These are phyloP conservation scores for Rhinopomastus cyanomelas DNA, from an alignment of 2,113 vertebrate genomes.

Conservation along the genomic window DNA sequence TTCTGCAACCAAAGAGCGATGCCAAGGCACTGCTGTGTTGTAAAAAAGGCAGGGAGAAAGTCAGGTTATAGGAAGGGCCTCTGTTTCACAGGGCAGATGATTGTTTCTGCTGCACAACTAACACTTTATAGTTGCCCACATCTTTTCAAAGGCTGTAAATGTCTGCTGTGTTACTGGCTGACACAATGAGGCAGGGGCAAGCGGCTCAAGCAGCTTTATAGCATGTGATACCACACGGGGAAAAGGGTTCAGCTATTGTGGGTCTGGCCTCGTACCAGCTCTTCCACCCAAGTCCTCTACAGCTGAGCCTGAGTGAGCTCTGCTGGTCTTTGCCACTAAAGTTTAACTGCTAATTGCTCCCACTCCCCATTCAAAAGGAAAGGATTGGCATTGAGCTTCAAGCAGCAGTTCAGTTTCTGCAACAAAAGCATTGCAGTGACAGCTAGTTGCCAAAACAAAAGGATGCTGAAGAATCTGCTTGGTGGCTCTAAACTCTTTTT, in stretches of 20 bases:
- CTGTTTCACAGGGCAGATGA: not conserved
- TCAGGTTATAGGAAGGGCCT: not conserved
- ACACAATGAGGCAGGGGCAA: not conserved
- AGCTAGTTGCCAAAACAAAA: not conserved
- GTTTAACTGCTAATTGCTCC: not conserved
- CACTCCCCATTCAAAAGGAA: not conserved
- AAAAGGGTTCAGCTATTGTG: not conserved
- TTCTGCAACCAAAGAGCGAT: not conserved
- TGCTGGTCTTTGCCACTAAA: not conserved
- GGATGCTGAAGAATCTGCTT: not conserved
- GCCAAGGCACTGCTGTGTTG: not conserved
- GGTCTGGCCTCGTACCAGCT: not conserved
- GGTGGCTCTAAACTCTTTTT: not conserved
- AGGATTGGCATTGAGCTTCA: not conserved
- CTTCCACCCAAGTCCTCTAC: not conserved
- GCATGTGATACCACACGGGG: not conserved
- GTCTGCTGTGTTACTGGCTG: not conserved
- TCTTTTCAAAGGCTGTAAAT: not conserved
- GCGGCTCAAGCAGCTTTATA: not conserved
- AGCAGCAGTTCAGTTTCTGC: not conserved
- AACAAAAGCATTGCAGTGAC: not conserved
- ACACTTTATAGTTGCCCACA: not conserved
- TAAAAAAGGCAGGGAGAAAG: not conserved
- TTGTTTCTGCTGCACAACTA: not conserved
- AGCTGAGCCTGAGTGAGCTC: not conserved